These are phyloP conservation scores for Panagrolaimus sp. DNA, from an alignment of 1,140 invertebrate genomes.

Conservation along the genomic window DNA sequence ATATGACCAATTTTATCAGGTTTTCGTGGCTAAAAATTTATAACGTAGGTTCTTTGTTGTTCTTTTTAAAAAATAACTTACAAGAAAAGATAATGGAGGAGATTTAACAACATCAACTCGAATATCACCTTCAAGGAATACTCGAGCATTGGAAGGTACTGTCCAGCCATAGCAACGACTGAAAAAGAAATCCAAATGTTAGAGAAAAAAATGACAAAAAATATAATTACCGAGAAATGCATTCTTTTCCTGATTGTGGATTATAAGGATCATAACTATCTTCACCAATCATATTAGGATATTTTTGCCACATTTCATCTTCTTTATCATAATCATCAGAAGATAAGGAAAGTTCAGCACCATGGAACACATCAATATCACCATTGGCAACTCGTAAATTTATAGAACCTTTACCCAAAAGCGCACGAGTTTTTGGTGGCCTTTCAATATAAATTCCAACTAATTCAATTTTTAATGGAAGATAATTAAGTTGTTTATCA, in stretches of 20 bases:
- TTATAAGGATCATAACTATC: conserved; percentile 37
- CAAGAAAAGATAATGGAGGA: background rate
- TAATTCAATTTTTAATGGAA: conserved; percentile 44
- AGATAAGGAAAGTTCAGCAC: conserved; percentile 36
- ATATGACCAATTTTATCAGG: conserved; percentile 53
- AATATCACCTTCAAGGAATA: conserved; percentile 56
- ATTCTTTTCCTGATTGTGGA: conserved; percentile 19
- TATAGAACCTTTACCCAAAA: conserved; percentile 37
- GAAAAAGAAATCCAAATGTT: too few relatives aligned
- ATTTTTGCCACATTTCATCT: conserved; percentile 29
- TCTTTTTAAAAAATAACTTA: background rate
- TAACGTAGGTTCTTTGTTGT: background rate
- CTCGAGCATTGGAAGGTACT: conserved; percentile 40
- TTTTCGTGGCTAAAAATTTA: conserved; percentile 18
- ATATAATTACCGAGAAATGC: conserved; percentile 32
- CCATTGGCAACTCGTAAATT: conserved; percentile 38
- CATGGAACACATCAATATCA: conserved; percentile 43
- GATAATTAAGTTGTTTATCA: conserved; percentile 45
- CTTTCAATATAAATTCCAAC: conserved; percentile 53
- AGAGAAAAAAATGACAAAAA: too few relatives aligned
- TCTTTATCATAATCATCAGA: conserved; percentile 42
- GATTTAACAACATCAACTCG: conserved; percentile 44
- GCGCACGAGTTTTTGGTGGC: conserved; percentile 32
- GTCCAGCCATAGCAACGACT: conserved; percentile 53
- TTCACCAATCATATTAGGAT: conserved; percentile 28